Percentiles rank a stretch among this genome's conserved stretches.
phyloP scores from a whole-genome alignment of 2,888 invertebrate species.

The Tipula unca region DNA sequence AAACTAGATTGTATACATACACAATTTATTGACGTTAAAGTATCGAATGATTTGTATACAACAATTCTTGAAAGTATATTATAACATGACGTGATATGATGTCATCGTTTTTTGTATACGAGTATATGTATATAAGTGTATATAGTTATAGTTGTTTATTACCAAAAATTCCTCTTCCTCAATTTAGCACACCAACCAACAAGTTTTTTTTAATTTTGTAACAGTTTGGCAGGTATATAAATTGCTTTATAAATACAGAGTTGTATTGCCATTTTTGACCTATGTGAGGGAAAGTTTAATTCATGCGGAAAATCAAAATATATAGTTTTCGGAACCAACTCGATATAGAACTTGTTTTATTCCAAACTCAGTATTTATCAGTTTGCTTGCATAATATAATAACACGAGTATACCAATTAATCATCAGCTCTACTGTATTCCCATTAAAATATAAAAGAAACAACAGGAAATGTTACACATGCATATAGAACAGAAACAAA shows the following conservation, averaged over 20 bases:
- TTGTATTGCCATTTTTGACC: not conserved
- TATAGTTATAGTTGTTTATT: not conserved
- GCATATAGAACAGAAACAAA: not conserved
- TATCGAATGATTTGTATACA: not conserved
- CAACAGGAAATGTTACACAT: not conserved
- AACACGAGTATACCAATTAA: not conserved
- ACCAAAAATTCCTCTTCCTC: not conserved
- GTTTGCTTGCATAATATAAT: not conserved
- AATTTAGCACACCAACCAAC: not conserved
- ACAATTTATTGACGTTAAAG: not conserved
- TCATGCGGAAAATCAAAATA: too few relatives aligned
- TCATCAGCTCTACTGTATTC: not conserved
- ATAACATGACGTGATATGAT: not conserved
- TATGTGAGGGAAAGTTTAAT: not conserved
- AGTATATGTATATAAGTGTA: too few relatives aligned
- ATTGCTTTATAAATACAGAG: not conserved
- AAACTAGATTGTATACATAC: too few relatives aligned
- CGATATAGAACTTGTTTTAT: not conserved
- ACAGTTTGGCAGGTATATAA: not conserved
- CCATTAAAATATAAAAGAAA: not conserved
- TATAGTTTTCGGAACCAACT: not conserved
- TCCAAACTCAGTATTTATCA: not conserved
- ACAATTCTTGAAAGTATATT: not conserved
- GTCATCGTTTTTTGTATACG: not conserved
- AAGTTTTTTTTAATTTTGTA: not conserved